Base-by-base conservation (phyloP, 2,888 invertebrate genomes). In the Ypsolopha sequella region DNA sequence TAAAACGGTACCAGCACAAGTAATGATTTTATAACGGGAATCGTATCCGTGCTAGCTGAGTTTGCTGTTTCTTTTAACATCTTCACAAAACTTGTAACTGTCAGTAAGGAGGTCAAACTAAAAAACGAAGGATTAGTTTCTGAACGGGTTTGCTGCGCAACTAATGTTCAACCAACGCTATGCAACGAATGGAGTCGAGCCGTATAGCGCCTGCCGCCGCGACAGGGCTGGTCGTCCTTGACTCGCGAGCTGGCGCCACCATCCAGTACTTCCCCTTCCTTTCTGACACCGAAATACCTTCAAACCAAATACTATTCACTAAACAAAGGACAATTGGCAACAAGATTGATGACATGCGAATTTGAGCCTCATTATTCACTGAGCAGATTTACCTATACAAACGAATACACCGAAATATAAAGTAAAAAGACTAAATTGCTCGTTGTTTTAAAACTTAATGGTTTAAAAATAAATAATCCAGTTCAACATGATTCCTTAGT, bases 171-270 rank as follows among this genome's bases (percentile, higher is more conserved):
- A 39, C 39, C 10, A 39, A 39, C 39, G 11, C 10, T 11, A 39
- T 39, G 39, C 10, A 39, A 39, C 39, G 39, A 10, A 10, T 9
- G 10, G 7, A 39, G 39, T 2, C 43, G 43, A 43, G 43, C 14
- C 43, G 14, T 43, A 41, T 41, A n/a, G n/a, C n/a, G n/a, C n/a
- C n/a, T n/a, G n/a, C n/a, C n/a, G n/a, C n/a, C n/a, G n/a, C n/a
- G n/a, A n/a, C n/a, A 24, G 24, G 2, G 24, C 24, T 62, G 59
- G 71, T 64, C 58, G 75, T 68, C 79, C 79, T 79, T 79, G 80
- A 74, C 71, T 74, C 59, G 65, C 63, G 63, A 63, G 57, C 52
- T 73, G 75, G 78, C 79, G 78, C 78, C 78, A 72, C 47, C 36
- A 13, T 24, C 24, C 9, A 38, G 39, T 2, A n/a, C 39, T n/a